Percentiles rank a stretch among this genome's conserved stretches.
Conservation (phyloP, 2,113 vertebrate species). For the Acrocephalus arundinaceus region DNA sequence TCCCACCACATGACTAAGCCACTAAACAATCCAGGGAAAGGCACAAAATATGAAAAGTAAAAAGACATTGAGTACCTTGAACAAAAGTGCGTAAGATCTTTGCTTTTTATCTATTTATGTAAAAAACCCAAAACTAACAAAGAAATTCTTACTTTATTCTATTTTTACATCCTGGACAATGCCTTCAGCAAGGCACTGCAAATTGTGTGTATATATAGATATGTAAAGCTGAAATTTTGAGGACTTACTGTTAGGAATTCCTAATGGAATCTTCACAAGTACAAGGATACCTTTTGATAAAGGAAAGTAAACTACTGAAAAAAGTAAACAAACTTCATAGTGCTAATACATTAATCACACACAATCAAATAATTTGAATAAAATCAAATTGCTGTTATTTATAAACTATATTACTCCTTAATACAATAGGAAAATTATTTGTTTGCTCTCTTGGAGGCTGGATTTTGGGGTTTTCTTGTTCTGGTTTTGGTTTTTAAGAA, state of each 20-base stretch:
- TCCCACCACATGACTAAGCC: background rate
- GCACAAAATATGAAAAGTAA: background rate
- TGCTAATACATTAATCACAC: background rate
- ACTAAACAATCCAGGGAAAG: conserved; percentile 13
- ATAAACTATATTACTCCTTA: background rate
- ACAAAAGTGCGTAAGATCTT: background rate
- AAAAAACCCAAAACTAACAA: background rate
- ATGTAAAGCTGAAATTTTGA: background rate
- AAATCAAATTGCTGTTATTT: background rate
- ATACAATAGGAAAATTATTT: fast-evolving
- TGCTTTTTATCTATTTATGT: background rate
- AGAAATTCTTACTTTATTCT: background rate
- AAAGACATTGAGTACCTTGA: background rate
- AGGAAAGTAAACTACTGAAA: background rate
- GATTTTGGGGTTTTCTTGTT: background rate
- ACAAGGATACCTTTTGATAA: background rate
- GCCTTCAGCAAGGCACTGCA: background rate
- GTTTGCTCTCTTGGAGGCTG: background rate
- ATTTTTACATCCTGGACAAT: background rate
- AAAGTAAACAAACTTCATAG: background rate
- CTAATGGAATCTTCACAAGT: background rate
- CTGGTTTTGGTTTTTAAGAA: background rate
- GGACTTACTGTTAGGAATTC: background rate
- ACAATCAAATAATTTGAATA: background rate
- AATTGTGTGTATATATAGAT: background rate